Percentiles rank a stretch among this genome's conserved stretches.
These are phyloP conservation scores for Agonopterix alstromeriana DNA, from an alignment of 2,888 invertebrate species.

Conservation along the genomic window DNA sequence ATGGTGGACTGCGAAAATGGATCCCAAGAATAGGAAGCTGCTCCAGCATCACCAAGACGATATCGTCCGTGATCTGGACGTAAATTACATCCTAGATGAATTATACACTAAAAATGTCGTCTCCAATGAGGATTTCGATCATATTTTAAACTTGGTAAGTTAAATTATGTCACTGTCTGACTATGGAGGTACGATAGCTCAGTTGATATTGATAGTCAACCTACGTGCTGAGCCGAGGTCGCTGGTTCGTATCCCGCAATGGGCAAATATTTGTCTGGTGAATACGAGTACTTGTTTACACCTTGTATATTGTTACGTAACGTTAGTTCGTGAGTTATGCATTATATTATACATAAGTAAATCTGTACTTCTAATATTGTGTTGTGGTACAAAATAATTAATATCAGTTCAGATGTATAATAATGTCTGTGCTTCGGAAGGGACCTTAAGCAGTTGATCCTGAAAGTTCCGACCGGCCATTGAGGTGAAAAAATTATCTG, in stretches of 20 bases:
- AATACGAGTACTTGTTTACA: too few species aligned
- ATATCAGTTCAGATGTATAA: too few species aligned
- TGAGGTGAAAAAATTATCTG: too few species aligned
- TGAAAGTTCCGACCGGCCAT: too few species aligned
- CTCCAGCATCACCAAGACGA: conserved; percentile 56
- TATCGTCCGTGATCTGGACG: conserved; percentile 66
- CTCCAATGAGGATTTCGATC: conserved; percentile 46
- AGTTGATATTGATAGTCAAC: not conserved
- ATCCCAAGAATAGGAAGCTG: conserved; percentile 47
- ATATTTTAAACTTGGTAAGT: conserved; percentile 42
- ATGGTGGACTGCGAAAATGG: conserved; percentile 43
- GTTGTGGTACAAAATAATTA: too few species aligned
- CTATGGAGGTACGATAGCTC: not conserved
- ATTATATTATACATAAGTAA: too few species aligned
- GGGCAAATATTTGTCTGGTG: too few species aligned
- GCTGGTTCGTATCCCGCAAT: not conserved
- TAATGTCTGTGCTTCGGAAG: too few species aligned
- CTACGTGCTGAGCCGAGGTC: not conserved
- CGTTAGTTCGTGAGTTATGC: too few species aligned
- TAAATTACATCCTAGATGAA: conserved; percentile 60
- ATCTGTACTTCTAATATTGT: too few species aligned
- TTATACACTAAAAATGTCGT: conserved; percentile 58
- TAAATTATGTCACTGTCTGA: not conserved
- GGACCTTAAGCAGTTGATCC: too few species aligned
- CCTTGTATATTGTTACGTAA: too few species aligned